Conservation (phyloP, 2,888 invertebrate genomes). For the Drosophila glabriapex region DNA sequence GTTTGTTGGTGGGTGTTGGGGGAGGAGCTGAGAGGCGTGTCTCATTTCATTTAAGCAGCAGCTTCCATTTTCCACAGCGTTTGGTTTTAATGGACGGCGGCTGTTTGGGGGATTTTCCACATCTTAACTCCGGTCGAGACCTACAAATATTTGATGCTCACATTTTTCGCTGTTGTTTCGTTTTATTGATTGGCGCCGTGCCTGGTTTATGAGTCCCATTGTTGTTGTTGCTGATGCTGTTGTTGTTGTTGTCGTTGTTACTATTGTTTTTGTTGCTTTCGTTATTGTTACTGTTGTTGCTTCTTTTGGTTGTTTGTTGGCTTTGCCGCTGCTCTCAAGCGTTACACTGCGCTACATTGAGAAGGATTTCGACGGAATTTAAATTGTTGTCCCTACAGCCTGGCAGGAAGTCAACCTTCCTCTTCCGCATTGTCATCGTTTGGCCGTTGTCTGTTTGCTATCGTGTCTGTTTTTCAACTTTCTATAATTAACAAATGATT, state of each 20-base stretch:
- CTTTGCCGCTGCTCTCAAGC: conserved; percentile 50
- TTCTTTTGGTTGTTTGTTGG: conserved; percentile 34
- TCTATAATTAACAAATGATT: conserved; percentile 43
- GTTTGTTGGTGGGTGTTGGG: conserved; percentile 5
- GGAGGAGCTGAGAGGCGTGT: conserved; percentile 10
- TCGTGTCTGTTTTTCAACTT: neutral
- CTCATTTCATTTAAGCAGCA: conserved; percentile 43
- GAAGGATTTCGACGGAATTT: conserved; percentile 67
- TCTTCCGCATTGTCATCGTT: conserved; percentile 7
- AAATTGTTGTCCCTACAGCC: conserved; percentile 49
- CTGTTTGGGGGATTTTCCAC: conserved; percentile 75
- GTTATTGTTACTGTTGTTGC: conserved; percentile 24
- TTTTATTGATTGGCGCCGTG: conserved; percentile 79
- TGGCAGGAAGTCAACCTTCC: conserved; percentile 32
- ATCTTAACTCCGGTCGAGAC: conserved; percentile 77
- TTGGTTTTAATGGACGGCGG: conserved; percentile 75
- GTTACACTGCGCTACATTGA: conserved; percentile 60
- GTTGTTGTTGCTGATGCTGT: conserved; percentile 6
- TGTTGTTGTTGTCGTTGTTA: conserved; percentile 1
- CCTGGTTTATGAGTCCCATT: conserved; percentile 66
- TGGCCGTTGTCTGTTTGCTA: neutral
- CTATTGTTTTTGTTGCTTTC: conserved; percentile 29
- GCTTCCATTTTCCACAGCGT: conserved; percentile 74
- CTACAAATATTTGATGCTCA: conserved; percentile 79
- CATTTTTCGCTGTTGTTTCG: conserved; percentile 62